Evolutionary conservation across 2,797 vertebrate genomes (phyloP), one percentile per base, ranked within the genome.

Genomic region (Enteromius treurensis): DNA sequence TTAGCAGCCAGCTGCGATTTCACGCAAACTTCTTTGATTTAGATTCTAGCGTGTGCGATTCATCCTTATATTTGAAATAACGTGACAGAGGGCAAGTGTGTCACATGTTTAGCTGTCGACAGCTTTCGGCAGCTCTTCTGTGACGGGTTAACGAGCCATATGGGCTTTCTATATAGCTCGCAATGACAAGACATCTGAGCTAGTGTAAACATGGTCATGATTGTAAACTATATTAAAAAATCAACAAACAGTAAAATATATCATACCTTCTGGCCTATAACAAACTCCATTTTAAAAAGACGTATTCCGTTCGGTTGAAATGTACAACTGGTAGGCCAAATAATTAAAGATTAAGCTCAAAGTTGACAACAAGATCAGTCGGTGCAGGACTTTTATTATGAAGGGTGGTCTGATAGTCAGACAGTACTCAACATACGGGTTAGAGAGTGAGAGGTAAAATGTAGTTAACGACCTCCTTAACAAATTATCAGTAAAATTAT

Each of bases 331-430:
- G 47, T 51, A 51, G 69, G 69, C 70, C 62, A 49, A 67, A 45
- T 77, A 82, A 82, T 76, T 9, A 45, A 34, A 82, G 62, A 82
- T 82, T 65, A 77, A 76, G n/a, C 34, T 58, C n/a, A 77, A 82
- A 76, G 62, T 82, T 77, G 62, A 77, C 73, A 67, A 67, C 26
- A 37, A 9, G 32, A 32, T 21, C 2, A 45, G 15, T 8, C 21
- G 32, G n/a, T 10, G 45, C 5, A 32, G 32, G 19, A 77, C 81
- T 68, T 76, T 82, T 82, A 82, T 77, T 82, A 45, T 82, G 81
- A 82, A 82, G 64, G 2, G 45, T 29, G 32, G 6, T 51, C 32
- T 53, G 29, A 3, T 2, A 14, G 29, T 26, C 26, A n/a, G 51
- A 32, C 58, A 64, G 58, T 23, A 17, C 53, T 76, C 73, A 76